phyloP scores from a whole-genome alignment of 2,113 vertebrate genomes.

The Canis aureus region DNA sequence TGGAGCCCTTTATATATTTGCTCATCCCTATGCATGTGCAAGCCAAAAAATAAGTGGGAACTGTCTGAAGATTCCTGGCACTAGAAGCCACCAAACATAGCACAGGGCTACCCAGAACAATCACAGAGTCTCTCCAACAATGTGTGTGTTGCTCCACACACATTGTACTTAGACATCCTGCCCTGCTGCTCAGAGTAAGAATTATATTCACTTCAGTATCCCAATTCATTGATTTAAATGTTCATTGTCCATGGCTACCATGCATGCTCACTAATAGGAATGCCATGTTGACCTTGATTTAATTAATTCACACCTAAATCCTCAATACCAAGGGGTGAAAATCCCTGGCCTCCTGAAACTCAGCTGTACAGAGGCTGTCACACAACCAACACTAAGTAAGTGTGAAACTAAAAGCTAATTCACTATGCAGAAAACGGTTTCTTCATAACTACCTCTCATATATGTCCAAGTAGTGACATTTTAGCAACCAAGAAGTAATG shows the following conservation, averaged over 20 bases:
- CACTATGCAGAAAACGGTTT: neutral
- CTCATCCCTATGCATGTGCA: neutral
- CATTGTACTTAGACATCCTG: neutral
- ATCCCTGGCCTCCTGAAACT: neutral
- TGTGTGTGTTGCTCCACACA: neutral
- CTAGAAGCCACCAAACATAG: neutral
- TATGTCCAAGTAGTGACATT: neutral
- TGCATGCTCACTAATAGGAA: neutral
- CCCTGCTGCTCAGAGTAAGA: neutral
- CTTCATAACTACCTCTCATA: neutral
- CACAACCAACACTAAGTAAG: neutral
- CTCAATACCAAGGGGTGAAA: neutral
- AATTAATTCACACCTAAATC: neutral
- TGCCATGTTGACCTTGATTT: neutral
- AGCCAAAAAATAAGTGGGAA: neutral
- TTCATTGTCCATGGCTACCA: neutral
- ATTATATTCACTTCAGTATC: neutral
- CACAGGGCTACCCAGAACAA: neutral
- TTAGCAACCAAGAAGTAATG: neutral
- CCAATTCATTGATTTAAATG: neutral
- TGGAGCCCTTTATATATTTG: neutral
- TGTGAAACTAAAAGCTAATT: neutral
- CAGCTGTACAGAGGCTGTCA: neutral
- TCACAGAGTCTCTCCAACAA: neutral
- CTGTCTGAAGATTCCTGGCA: neutral